Percentiles rank a stretch among this genome's conserved stretches.
phyloP scores from a whole-genome alignment of 2,888 invertebrate genomes.

The Euclidia mi region DNA sequence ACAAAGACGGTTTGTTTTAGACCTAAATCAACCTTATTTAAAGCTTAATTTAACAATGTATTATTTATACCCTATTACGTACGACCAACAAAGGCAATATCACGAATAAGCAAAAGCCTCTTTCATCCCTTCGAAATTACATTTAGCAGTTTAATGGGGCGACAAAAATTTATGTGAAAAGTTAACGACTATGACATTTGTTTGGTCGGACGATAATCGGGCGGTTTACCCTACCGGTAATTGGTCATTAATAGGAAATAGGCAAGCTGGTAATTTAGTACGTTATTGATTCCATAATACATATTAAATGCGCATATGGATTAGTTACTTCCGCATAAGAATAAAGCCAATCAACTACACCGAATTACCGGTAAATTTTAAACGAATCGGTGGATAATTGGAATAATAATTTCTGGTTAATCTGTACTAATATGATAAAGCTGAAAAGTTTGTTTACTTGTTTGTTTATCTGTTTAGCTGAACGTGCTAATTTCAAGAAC shows the following conservation, averaged over 20 bases:
- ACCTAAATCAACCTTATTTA: constrained; percentile 3
- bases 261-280: too few species aligned
- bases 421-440: too few species aligned
- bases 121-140: constrained; percentile 64
- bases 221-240: constrained; percentile 22
- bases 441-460: too few species aligned
- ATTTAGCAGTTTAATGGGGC: constrained; percentile 75
- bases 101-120: constrained; percentile 32
- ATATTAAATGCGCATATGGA: constrained; percentile 1
- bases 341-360: not conserved
- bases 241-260: constrained; percentile 4
- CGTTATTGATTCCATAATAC: not conserved
- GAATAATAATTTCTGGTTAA: too few species aligned
- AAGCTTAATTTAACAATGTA: constrained; percentile 10
- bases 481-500: too few species aligned
- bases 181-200: constrained; percentile 68
- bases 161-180: constrained; percentile 84
- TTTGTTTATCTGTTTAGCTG: too few species aligned
- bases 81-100: constrained; percentile 39
- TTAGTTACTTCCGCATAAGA: not conserved
- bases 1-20: not conserved
- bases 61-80: constrained; percentile 23
- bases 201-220: constrained; percentile 46
- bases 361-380: too few species aligned
- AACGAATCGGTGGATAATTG: too few species aligned